Conservation (phyloP, 92 coral and sea anemone species). For the Phenganax marumi region DNA sequence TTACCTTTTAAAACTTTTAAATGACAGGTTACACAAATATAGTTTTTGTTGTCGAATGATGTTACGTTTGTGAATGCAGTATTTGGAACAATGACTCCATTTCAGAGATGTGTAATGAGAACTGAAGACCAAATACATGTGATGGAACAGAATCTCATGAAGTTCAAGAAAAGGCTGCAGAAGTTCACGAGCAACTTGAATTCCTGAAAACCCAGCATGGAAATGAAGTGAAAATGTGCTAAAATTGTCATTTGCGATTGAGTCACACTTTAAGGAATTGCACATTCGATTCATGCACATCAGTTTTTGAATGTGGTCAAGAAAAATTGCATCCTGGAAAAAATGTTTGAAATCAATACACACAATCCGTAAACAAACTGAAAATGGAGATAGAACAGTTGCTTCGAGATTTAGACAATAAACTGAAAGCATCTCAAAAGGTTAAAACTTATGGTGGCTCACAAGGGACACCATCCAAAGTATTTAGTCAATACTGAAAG, state of each 20-base stretch:
- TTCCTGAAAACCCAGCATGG: neutral
- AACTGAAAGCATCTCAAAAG: neutral
- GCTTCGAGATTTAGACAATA: neutral
- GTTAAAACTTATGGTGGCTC: neutral
- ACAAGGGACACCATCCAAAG: too few relatives aligned
- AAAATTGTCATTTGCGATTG: neutral
- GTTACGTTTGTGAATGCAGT: too few relatives aligned
- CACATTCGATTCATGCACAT: neutral
- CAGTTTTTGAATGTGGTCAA: neutral
- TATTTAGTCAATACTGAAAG: too few relatives aligned
- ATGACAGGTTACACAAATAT: too few relatives aligned
- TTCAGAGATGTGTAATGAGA: neutral
- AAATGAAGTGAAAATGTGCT: neutral
- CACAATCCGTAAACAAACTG: neutral
- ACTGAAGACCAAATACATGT: neutral
- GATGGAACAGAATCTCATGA: neutral
- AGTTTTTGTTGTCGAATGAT: too few relatives aligned
- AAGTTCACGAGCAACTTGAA: neutral
- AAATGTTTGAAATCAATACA: neutral
- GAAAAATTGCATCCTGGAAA: neutral
- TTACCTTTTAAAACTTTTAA: too few relatives aligned
- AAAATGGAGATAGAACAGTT: neutral
- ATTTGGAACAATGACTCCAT: too few relatives aligned
- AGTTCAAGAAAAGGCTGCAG: neutral
- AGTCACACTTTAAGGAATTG: neutral